Evolutionary conservation across 2,888 invertebrate species (phyloP).

Genomic region (Pachymerium ferrugineum): DNA sequence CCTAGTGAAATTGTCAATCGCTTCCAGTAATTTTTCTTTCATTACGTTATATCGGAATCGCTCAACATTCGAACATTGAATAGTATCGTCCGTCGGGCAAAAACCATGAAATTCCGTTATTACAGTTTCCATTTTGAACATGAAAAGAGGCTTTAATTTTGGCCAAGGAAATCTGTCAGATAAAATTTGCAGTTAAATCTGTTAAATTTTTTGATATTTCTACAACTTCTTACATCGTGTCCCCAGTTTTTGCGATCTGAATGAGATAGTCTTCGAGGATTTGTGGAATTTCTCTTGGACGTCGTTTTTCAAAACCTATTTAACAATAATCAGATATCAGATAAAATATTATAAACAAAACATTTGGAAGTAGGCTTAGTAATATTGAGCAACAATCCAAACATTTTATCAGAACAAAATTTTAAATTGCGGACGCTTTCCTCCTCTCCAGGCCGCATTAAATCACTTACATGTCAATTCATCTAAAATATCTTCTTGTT

Average conservation of each 20-base stretch:
- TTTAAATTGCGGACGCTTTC: neutral
- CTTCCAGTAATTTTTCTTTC: conserved; percentile 51
- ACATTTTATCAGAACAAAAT: neutral
- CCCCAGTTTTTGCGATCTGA: conserved; percentile 19
- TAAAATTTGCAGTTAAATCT: neutral
- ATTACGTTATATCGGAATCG: conserved; percentile 83
- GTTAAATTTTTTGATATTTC: neutral
- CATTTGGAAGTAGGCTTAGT: neutral
- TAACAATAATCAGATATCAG: too few relatives aligned
- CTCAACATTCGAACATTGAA: conserved; percentile 78
- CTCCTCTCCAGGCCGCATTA: neutral
- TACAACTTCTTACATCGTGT: conserved; percentile 1
- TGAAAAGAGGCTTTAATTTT: conserved; percentile 76
- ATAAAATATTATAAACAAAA: neutral
- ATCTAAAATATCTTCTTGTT: neutral
- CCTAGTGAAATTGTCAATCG: conserved; percentile 46
- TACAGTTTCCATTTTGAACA: conserved; percentile 77
- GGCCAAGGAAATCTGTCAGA: conserved; percentile 70
- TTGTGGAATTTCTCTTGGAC: conserved; percentile 20
- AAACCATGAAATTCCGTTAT: conserved; percentile 82
- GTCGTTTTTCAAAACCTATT: conserved; percentile 26
- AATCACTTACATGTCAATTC: neutral
- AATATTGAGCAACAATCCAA: neutral
- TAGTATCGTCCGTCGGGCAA: conserved; percentile 63
- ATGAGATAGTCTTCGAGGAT: conserved; percentile 6